Percentiles rank a stretch among this genome's conserved stretches.
These are phyloP conservation scores for Parelbella ahira DNA, from an alignment of 2,888 invertebrate genomes.

Conservation along the genomic window DNA sequence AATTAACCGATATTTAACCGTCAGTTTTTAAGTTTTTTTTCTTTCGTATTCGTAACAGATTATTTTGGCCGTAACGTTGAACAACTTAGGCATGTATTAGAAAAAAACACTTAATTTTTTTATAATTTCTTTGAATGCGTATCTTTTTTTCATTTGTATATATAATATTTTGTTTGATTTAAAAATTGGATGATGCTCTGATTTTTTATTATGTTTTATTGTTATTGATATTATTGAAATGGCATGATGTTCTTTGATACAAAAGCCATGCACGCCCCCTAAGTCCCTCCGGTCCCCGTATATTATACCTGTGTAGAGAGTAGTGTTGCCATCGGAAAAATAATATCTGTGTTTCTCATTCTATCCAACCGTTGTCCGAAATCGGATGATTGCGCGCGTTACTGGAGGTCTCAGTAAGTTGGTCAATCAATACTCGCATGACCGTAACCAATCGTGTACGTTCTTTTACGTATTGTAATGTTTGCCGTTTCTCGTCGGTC, in stretches of 20 bases:
- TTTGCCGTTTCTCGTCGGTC: neutral
- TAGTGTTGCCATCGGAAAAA: slow-evolving; percentile 39
- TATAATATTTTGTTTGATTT: neutral
- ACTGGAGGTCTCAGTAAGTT: slow-evolving; percentile 78
- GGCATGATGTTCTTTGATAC: slow-evolving; percentile 38
- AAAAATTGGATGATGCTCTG: slow-evolving; percentile 29
- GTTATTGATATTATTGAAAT: slow-evolving; percentile 26
- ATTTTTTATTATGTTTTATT: slow-evolving; percentile 20
- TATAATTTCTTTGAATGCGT: slow-evolving; percentile 25
- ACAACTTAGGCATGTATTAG: slow-evolving; percentile 41
- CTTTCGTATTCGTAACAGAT: slow-evolving; percentile 25
- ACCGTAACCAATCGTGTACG: slow-evolving; percentile 2
- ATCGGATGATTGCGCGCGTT: slow-evolving; percentile 74
- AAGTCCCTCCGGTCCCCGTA: slow-evolving; percentile 24
- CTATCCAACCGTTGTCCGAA: slow-evolving; percentile 71
- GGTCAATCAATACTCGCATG: slow-evolving; percentile 27
- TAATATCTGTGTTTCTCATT: slow-evolving; percentile 69
- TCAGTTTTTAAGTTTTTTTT: slow-evolving; percentile 18
- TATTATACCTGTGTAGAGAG: slow-evolving; percentile 14
- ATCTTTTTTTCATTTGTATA: neutral
- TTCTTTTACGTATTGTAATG: neutral
- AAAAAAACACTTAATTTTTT: slow-evolving; percentile 27
- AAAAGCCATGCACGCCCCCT: slow-evolving; percentile 47
- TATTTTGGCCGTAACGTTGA: slow-evolving; percentile 19
- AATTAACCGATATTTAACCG: no score